phyloP scores from a whole-genome alignment of 1,140 invertebrate genomes.

The Diabrotica undecimpunctata region DNA sequence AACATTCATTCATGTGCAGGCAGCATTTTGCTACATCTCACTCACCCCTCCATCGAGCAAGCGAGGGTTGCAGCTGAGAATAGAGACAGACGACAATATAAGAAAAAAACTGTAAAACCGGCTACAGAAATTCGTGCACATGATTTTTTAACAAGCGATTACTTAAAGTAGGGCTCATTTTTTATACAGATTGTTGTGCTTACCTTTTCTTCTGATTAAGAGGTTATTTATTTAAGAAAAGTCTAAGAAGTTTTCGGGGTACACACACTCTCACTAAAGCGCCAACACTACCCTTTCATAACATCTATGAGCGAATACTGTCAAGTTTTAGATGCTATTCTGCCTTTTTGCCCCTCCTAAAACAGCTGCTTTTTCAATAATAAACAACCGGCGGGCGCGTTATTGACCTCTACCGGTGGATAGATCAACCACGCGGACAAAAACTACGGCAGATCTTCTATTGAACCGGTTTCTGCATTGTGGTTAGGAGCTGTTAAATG shows the following conservation, averaged over 20 bases:
- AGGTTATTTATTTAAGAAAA: constrained; percentile 15
- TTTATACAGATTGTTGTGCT: constrained; percentile 3
- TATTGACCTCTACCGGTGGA: constrained; percentile 11
- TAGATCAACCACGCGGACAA: background rate
- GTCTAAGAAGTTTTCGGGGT: constrained; percentile 12
- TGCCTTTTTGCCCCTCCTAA: constrained; percentile 28
- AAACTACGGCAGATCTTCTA: no score
- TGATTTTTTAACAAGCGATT: constrained; percentile 16
- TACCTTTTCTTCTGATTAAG: constrained; percentile 13
- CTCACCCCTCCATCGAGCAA: background rate
- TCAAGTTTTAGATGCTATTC: constrained; percentile 23
- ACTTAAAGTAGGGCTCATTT: constrained; percentile 22
- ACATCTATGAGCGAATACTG: constrained; percentile 29
- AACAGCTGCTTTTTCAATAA: constrained; percentile 21
- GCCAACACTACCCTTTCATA: constrained; percentile 29
- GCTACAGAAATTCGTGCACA: constrained; percentile 14
- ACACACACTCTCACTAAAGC: constrained; percentile 23
- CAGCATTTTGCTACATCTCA: background rate
- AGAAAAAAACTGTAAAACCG: constrained; percentile 21
- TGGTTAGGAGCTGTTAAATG: no score
- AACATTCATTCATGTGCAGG: background rate
- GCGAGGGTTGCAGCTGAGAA: constrained; percentile 3
- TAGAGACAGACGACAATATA: constrained; percentile 5
- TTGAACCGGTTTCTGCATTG: no score
- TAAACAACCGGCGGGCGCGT: background rate